These are phyloP conservation scores for Cynodonichthys magdalenae DNA, from an alignment of 2,797 vertebrate species.

Conservation along the genomic window DNA sequence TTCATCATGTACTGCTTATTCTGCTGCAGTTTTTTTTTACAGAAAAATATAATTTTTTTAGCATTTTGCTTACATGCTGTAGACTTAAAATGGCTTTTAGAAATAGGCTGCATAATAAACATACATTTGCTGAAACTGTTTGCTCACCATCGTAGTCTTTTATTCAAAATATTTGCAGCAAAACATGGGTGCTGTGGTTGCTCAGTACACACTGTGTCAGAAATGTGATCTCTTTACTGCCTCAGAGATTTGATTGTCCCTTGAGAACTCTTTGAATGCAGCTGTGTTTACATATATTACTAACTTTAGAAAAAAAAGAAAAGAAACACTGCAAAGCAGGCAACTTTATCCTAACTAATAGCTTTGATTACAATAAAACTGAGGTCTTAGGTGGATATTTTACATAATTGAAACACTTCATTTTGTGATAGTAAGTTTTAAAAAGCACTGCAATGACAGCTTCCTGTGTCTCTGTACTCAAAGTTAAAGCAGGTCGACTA, in stretches of 20 bases:
- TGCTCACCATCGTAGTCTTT: constrained; percentile 7
- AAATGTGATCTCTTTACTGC: constrained; percentile 47
- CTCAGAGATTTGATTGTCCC: constrained; percentile 45
- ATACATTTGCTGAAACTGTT: too few species aligned
- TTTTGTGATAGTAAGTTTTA: background rate
- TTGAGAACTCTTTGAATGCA: constrained; percentile 50
- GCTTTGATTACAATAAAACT: constrained; percentile 2
- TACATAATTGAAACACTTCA: background rate
- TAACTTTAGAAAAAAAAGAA: constrained; percentile 34
- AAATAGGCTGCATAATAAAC: too few species aligned
- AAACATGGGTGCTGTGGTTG: constrained; percentile 15
- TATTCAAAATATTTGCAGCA: constrained; percentile 7
- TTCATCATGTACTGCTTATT: constrained; percentile 27
- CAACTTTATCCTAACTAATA: constrained; percentile 24
- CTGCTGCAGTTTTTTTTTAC: background rate
- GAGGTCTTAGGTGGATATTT: background rate
- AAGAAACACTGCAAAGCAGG: constrained; percentile 25
- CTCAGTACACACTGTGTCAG: constrained; percentile 22
- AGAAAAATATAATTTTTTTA: background rate
- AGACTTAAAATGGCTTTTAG: too few species aligned
- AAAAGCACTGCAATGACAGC: background rate
- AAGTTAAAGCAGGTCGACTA: constrained; percentile 54
- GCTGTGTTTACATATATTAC: constrained; percentile 52
- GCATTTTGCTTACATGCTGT: background rate
- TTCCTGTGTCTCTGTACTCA: constrained; percentile 4